Percentiles rank a stretch among this genome's conserved stretches.
Evolutionary conservation across 2,888 invertebrate genomes (phyloP).

Genomic region (Leucoma salicis): DNA sequence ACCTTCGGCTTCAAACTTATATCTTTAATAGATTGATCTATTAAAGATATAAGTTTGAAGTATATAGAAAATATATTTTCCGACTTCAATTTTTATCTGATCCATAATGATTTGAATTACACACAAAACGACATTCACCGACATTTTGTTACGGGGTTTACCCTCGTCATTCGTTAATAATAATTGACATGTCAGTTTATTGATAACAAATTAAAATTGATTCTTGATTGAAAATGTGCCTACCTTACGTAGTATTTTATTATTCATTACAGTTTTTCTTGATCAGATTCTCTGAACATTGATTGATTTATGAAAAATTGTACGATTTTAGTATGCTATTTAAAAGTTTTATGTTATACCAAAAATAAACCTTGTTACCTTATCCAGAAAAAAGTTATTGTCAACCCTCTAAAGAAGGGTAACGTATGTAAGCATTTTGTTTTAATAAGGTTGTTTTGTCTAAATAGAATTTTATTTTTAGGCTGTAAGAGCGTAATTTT

Average conservation of each 20-base stretch:
- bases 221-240: constrained; percentile 1
- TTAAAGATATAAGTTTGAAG: no score
- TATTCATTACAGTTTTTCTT: neutral
- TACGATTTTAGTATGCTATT: no score
- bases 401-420: neutral
- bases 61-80: no score
- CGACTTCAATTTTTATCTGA: no score
- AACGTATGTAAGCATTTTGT: neutral
- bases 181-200: constrained; percentile 4
- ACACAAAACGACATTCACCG: neutral
- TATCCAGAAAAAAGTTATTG: neutral
- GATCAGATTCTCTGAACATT: neutral
- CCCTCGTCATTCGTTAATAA: constrained; percentile 2
- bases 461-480: neutral
- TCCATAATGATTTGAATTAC: no score
- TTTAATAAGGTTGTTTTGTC: neutral
- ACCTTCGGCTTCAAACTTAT: no score
- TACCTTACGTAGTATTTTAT: neutral
- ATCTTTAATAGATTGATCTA: no score
- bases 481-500: neutral
- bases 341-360: neutral
- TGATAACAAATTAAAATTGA: constrained; percentile 6
- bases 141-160: neutral
- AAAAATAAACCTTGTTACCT: neutral
- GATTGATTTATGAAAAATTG: neutral